These are phyloP conservation scores for Cheirogaleus major DNA, from an alignment of 2,797 vertebrate genomes.

Conservation along the genomic window DNA sequence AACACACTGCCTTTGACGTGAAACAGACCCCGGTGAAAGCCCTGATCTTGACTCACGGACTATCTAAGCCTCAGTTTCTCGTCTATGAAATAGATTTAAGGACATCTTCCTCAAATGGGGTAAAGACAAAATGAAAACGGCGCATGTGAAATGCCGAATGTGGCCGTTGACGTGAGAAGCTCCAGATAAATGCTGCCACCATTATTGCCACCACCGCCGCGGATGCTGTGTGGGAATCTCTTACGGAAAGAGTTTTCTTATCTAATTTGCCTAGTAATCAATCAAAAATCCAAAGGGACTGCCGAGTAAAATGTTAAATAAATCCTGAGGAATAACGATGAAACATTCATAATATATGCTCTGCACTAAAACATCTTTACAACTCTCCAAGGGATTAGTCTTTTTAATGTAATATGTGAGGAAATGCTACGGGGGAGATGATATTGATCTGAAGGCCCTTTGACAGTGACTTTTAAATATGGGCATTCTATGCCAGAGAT, in stretches of 20 bases:
- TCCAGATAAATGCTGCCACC: neutral
- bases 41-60: neutral
- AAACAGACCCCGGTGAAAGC: neutral
- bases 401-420: conserved; percentile 67
- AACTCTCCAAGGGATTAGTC: conserved; percentile 67
- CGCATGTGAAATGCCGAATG: neutral
- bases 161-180: neutral
- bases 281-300: conserved; percentile 80
- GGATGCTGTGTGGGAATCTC: conserved; percentile 14
- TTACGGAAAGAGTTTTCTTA: conserved; percentile 70
- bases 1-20: neutral
- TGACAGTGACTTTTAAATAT: conserved; percentile 68
- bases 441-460: conserved; percentile 63
- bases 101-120: neutral
- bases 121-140: neutral
- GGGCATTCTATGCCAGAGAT: conserved; percentile 7
- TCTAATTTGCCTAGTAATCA: conserved; percentile 80
- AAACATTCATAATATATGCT: conserved; percentile 77
- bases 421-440: conserved; percentile 49
- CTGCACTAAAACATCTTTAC: conserved; percentile 72
- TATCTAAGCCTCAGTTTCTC: neutral
- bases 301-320: conserved; percentile 79
- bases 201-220: neutral
- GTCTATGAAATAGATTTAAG: neutral
- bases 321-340: conserved; percentile 76